Evolutionary conservation across 2,113 vertebrate species (phyloP).

Genomic region (Xiphophorus couchianus): DNA sequence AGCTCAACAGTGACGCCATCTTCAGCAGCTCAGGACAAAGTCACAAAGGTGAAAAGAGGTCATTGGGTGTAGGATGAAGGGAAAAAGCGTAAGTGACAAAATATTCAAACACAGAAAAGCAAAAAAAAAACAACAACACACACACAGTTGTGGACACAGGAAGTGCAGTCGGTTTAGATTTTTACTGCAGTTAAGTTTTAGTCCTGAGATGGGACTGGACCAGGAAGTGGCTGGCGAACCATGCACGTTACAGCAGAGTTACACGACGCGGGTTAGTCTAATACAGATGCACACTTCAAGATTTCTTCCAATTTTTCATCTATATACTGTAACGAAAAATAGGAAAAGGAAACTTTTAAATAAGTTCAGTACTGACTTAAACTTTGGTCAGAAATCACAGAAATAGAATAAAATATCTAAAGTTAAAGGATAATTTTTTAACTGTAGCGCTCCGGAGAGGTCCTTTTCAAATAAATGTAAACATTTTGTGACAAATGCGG

Average conservation of each 20-base stretch:
- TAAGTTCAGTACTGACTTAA: neutral
- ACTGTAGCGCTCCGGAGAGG: neutral
- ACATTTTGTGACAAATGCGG: too few relatives aligned
- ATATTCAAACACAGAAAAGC: constrained; percentile 23
- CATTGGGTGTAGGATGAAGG: neutral
- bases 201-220: constrained; percentile 15
- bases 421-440: neutral
- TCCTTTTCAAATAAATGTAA: neutral
- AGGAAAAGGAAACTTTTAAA: neutral
- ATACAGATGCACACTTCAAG: constrained; percentile 48
- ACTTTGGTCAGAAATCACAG: too few relatives aligned
- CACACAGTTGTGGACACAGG: neutral
- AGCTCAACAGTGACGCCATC: neutral
- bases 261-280: constrained; percentile 65
- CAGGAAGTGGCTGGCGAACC: constrained; percentile 43
- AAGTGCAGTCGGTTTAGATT: neutral
- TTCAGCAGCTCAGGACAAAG: constrained; percentile 21
- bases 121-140: constrained; percentile 2
- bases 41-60: neutral
- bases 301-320: constrained; percentile 11
- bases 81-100: constrained; percentile 3
- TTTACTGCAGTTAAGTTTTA: constrained; percentile 28
- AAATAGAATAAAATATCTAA: too few relatives aligned
- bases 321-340: neutral
- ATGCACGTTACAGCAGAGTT: constrained; percentile 64